These are phyloP conservation scores for Zonitis immaculata DNA, from an alignment of 2,888 invertebrate species.

Conservation along the genomic window DNA sequence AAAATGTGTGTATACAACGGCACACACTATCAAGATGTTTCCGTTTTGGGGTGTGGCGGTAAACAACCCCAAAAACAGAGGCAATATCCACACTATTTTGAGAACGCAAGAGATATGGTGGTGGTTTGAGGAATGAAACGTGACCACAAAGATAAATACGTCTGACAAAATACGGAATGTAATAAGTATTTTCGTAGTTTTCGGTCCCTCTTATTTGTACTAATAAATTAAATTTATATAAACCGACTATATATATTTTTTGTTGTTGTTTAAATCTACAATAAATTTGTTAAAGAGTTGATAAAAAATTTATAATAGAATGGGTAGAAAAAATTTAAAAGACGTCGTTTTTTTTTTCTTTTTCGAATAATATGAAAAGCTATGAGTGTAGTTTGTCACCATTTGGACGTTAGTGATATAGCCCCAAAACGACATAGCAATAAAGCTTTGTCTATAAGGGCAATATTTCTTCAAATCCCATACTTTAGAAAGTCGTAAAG, in stretches of 20 bases:
- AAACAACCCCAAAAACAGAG: constrained; percentile 15
- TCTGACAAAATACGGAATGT: constrained; percentile 7
- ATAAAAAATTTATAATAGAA: no score
- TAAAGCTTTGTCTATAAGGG: constrained; percentile 49
- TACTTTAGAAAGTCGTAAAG: constrained; percentile 48
- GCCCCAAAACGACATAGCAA: constrained; percentile 34
- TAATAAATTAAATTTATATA: constrained; percentile 4
- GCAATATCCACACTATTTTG: constrained; percentile 24
- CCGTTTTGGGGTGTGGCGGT: constrained; percentile 13
- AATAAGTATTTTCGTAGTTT: constrained; percentile 8
- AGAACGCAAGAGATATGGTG: constrained; percentile 19
- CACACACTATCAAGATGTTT: constrained; percentile 10
- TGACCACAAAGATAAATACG: constrained; percentile 30
- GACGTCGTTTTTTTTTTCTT: background rate
- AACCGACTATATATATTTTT: no score
- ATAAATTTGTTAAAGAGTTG: no score
- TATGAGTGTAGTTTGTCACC: constrained; percentile 44
- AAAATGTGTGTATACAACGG: constrained; percentile 7
- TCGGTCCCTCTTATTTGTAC: background rate
- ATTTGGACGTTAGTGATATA: constrained; percentile 41
- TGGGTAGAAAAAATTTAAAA: no score
- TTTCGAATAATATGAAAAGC: constrained; percentile 43
- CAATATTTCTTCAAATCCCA: constrained; percentile 47
- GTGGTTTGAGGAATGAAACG: constrained; percentile 25
- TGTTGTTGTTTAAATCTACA: no score